Evolutionary conservation across 2,113 vertebrate species (phyloP).

Genomic region (Brachypodius melanocephalos): DNA sequence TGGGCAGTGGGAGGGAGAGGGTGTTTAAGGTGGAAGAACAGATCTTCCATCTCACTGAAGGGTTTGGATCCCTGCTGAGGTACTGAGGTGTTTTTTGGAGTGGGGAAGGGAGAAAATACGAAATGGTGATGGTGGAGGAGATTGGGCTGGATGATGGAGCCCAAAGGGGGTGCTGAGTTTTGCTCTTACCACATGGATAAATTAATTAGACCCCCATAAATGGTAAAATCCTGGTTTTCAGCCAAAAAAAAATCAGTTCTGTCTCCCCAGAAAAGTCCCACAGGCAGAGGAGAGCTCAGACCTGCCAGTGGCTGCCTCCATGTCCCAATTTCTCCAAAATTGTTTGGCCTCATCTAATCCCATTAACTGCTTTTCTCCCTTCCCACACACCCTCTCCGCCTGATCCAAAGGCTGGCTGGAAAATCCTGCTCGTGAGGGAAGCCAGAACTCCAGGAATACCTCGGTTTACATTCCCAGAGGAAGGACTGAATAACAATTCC

Average conservation of each 20-base stretch:
- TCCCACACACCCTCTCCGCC: neutral
- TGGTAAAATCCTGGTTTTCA: neutral
- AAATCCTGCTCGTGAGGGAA: neutral
- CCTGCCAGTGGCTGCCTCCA: neutral
- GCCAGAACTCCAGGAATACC: neutral
- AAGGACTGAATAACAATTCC: neutral
- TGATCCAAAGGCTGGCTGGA: neutral
- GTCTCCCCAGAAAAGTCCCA: neutral
- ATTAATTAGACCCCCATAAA: rapidly evolving
- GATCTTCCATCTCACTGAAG: neutral
- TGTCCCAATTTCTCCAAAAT: neutral
- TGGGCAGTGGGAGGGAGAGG: neutral
- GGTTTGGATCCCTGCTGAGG: neutral
- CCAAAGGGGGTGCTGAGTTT: rapidly evolving
- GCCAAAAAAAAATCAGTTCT: neutral
- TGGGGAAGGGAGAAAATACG: neutral
- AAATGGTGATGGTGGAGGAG: neutral
- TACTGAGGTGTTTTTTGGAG: neutral
- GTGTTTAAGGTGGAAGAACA: neutral
- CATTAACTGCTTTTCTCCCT: neutral
- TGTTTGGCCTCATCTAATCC: neutral
- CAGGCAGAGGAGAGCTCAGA: neutral
- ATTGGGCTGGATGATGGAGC: neutral
- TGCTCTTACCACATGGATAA: neutral
- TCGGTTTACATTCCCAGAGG: neutral